phyloP scores from a whole-genome alignment of 2,797 vertebrate species.

The Chrysocyon brachyurus region DNA sequence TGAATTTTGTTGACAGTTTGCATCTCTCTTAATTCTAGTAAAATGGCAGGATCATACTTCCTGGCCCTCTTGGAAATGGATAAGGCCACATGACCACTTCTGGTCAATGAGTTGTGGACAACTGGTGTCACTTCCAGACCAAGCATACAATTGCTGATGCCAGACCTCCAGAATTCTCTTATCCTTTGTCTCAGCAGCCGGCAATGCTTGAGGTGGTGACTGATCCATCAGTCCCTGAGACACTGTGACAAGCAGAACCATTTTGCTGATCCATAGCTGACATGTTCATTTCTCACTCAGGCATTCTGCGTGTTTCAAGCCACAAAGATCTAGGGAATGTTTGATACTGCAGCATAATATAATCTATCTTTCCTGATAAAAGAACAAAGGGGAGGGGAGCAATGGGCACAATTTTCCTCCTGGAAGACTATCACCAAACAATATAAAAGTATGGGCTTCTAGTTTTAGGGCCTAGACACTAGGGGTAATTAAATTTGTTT shows the following conservation, averaged over 20 bases:
- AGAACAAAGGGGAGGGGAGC: neutral
- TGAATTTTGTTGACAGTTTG: neutral
- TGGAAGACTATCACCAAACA: neutral
- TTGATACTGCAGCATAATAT: neutral
- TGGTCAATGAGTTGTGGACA: neutral
- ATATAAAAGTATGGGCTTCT: constrained; percentile 27
- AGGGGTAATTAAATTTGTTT: constrained; percentile 43
- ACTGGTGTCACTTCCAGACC: neutral
- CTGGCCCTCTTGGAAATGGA: neutral
- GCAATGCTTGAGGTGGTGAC: neutral
- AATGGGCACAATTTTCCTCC: neutral
- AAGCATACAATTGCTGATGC: neutral
- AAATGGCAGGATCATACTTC: neutral
- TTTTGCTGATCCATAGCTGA: constrained; percentile 45
- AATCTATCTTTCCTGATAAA: constrained; percentile 8
- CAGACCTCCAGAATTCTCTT: neutral
- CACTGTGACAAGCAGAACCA: neutral
- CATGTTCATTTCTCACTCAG: constrained; percentile 55
- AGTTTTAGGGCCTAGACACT: neutral
- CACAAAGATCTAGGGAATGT: neutral
- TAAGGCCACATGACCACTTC: neutral
- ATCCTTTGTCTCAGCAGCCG: neutral
- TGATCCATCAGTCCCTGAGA: neutral
- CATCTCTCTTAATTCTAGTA: neutral
- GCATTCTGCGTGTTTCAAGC: constrained; percentile 1